A percentile compares a stretch with the other conserved stretches of the same genome.
These are phyloP conservation scores for Catalaphyllia jardinei DNA, from an alignment of 64 coral and sea anemone genomes.

Conservation along the genomic window DNA sequence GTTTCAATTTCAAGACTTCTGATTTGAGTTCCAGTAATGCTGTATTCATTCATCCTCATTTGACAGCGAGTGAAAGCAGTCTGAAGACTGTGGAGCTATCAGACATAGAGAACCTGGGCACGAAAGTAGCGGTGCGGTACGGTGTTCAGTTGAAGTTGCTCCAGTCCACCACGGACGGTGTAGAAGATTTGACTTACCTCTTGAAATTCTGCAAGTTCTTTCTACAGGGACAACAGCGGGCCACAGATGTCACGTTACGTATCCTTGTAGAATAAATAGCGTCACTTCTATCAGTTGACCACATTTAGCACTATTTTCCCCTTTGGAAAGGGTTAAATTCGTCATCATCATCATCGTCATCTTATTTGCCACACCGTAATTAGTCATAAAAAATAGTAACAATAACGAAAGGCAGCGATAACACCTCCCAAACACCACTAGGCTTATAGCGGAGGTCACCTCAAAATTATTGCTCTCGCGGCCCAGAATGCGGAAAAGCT, in stretches of 20 bases:
- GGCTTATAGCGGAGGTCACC: no score
- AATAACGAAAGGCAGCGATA: no score
- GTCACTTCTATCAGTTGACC: no score
- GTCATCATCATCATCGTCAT: no score
- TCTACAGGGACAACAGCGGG: slow-evolving; percentile 84
- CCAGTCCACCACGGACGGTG: slow-evolving; percentile 74
- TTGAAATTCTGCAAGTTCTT: slow-evolving; percentile 95
- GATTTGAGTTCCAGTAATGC: background rate
- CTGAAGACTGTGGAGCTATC: slow-evolving; percentile 84
- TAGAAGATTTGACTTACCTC: slow-evolving; percentile 75
- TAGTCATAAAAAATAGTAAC: no score
- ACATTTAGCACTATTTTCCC: no score
- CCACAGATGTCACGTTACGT: slow-evolving; percentile 79
- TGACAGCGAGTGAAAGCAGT: slow-evolving; percentile 87
- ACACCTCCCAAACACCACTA: no score
- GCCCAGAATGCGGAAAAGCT: no score
- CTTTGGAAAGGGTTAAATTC: no score
- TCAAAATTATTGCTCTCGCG: no score
- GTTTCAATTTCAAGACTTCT: background rate
- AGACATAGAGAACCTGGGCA: slow-evolving; percentile 80
- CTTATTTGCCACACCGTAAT: no score
- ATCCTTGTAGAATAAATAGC: slow-evolving; percentile 58
- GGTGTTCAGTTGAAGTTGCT: slow-evolving; percentile 88
- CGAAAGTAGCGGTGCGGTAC: slow-evolving; percentile 87
- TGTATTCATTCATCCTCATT: background rate